These are phyloP conservation scores for Cyanocitta stelleri DNA, from an alignment of 2,113 vertebrate genomes.

Conservation along the genomic window DNA sequence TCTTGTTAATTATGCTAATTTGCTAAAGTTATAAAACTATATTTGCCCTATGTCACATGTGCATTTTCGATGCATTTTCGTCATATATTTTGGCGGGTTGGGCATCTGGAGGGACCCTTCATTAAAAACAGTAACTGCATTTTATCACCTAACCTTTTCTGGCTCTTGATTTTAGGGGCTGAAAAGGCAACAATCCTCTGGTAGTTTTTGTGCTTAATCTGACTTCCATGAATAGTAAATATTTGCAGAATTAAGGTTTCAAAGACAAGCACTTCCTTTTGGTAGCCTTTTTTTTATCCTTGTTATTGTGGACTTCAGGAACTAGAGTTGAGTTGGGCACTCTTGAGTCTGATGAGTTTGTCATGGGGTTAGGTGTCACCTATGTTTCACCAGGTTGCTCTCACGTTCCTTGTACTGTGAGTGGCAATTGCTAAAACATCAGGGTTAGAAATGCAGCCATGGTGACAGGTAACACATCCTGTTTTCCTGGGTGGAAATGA, in stretches of 20 bases:
- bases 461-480: background rate
- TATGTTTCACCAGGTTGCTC: background rate
- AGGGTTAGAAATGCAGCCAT: background rate
- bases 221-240: background rate
- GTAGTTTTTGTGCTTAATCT: background rate
- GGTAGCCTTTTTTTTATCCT: background rate
- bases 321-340: background rate
- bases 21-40: background rate
- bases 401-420: background rate
- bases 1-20: background rate
- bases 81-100: fast-evolving
- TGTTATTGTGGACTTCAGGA: background rate
- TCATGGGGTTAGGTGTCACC: background rate
- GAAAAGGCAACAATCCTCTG: background rate
- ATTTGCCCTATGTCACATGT: fast-evolving
- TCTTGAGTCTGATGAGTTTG: background rate
- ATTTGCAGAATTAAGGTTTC: background rate
- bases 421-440: background rate
- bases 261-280: background rate
- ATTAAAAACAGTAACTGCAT: fast-evolving
- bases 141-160: background rate
- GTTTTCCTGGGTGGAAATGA: background rate
- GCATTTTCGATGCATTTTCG: fast-evolving
- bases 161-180: background rate
- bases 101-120: background rate